phyloP scores from a whole-genome alignment of 2,113 vertebrate genomes.

The Microcebus murinus region DNA sequence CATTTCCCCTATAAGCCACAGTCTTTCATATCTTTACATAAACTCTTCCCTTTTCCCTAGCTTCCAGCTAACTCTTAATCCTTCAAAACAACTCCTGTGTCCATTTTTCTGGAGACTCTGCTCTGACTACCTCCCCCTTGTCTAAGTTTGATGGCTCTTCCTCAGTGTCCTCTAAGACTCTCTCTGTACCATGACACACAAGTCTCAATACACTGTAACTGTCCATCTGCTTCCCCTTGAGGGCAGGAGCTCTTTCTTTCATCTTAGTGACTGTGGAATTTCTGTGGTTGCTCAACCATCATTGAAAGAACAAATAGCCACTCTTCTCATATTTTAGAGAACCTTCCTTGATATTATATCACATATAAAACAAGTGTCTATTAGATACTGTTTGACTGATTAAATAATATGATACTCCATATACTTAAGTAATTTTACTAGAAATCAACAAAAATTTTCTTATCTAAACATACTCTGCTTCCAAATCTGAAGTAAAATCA shows the following conservation, averaged over 20 bases:
- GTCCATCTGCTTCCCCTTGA: background rate
- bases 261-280: background rate
- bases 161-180: background rate
- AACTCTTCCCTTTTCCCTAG: background rate
- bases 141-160: background rate
- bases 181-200: background rate
- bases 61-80: background rate
- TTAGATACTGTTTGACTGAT: background rate
- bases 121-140: background rate
- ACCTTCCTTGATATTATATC: background rate
- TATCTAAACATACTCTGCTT: background rate
- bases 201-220: accelerated
- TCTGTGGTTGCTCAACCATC: background rate
- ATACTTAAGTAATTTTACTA: background rate
- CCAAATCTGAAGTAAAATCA: background rate
- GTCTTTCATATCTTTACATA: background rate
- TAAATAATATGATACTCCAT: no score
- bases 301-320: background rate
- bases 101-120: background rate
- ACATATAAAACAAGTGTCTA: background rate
- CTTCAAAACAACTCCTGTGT: background rate
- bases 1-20: background rate
- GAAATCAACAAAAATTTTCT: background rate
- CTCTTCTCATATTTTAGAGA: background rate
- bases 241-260: background rate